Conservation (phyloP, 2,113 vertebrate genomes). For the Falcunculus frontatus region DNA sequence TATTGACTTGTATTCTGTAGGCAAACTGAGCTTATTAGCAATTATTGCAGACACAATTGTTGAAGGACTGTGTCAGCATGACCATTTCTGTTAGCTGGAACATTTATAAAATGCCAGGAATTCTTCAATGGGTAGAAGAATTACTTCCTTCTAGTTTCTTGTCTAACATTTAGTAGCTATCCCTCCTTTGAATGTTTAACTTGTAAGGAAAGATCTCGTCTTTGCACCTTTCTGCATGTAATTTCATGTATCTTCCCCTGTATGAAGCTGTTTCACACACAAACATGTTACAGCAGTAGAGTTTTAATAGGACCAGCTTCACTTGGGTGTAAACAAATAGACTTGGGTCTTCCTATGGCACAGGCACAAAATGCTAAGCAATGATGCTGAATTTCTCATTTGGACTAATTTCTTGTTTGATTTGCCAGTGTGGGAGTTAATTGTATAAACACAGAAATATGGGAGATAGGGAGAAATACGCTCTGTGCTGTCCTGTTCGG, state of each 20-base stretch:
- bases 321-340: not conserved
- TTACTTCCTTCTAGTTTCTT: not conserved
- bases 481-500: not conserved
- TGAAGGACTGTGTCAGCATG: not conserved
- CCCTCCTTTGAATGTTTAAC: not conserved
- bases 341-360: not conserved
- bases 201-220: not conserved
- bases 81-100: not conserved
- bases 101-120: not conserved
- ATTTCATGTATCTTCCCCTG: not conserved
- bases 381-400: conserved; percentile 10
- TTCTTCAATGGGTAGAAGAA: not conserved
- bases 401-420: conserved; percentile 30
- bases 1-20: not conserved
- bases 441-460: conserved; percentile 19
- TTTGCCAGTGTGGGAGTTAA: conserved; percentile 41
- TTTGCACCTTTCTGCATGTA: not conserved
- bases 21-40: not conserved
- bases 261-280: not conserved
- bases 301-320: not conserved
- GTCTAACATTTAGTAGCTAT: not conserved
- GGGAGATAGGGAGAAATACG: not conserved
- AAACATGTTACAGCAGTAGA: not conserved
- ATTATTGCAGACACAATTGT: not conserved
- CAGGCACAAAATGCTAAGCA: not conserved